Conservation (phyloP, 1,140 invertebrate species). For the Phortica variegata region DNA sequence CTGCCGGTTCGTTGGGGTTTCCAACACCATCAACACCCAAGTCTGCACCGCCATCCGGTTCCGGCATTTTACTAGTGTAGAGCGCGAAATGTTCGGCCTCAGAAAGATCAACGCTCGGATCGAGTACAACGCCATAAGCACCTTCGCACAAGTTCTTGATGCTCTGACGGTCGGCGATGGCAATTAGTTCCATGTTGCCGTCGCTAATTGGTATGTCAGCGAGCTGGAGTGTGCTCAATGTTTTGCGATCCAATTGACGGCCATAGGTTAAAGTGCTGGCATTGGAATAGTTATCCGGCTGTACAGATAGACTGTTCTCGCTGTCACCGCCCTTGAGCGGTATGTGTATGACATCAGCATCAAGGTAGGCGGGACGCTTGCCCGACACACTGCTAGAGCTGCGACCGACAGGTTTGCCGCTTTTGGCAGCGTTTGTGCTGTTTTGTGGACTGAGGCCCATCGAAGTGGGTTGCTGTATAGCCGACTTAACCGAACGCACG, state of each 20-base stretch:
- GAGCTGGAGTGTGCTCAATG: slow-evolving; percentile 51
- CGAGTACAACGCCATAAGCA: slow-evolving; percentile 44
- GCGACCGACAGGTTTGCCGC: slow-evolving; percentile 59
- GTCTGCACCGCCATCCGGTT: slow-evolving; percentile 81
- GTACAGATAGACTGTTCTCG: slow-evolving; percentile 34
- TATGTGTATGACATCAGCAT: slow-evolving; percentile 62
- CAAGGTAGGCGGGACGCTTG: slow-evolving; percentile 56
- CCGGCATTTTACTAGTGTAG: slow-evolving; percentile 78
- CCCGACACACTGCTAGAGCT: slow-evolving; percentile 63
- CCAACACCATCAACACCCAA: slow-evolving; percentile 53
- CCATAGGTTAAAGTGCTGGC: slow-evolving; percentile 47
- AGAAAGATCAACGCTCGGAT: slow-evolving; percentile 65
- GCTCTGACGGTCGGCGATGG: slow-evolving; percentile 53
- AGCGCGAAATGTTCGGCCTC: slow-evolving; percentile 85
- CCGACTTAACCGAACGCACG: slow-evolving; percentile 27
- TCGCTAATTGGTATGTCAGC: slow-evolving; percentile 52
- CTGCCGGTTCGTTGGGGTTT: slow-evolving; percentile 67
- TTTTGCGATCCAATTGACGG: slow-evolving; percentile 47
- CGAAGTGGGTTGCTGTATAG: slow-evolving; percentile 29
- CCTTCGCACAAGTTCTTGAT: slow-evolving; percentile 52
- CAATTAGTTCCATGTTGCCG: slow-evolving; percentile 55
- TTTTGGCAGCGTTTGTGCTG: slow-evolving; percentile 16
- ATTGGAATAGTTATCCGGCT: slow-evolving; percentile 44
- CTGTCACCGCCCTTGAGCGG: slow-evolving; percentile 62
- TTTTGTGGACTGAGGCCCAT: slow-evolving; percentile 20